Evolutionary conservation across 1,140 invertebrate genomes (phyloP).

Genomic region (Caenorhabditis brenneri): DNA sequence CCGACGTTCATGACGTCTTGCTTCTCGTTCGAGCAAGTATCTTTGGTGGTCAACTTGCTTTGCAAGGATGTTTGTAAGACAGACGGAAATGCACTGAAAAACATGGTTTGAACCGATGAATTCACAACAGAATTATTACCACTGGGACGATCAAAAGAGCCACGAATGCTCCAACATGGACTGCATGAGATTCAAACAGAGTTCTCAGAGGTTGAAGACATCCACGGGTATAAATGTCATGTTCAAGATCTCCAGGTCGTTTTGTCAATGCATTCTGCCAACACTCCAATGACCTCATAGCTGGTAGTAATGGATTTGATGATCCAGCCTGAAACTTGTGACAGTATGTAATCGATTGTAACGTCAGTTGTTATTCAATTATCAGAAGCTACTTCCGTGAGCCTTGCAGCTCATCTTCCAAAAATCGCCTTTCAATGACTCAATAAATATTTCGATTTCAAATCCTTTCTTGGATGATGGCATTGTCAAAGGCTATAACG

Average conservation of each 20-base stretch:
- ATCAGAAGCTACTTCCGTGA: neutral
- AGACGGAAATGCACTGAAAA: slow-evolving; percentile 67
- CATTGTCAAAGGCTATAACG: neutral
- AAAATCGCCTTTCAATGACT: neutral
- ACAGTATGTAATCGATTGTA: too few relatives aligned
- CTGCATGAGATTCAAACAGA: slow-evolving; percentile 66
- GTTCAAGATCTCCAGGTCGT: slow-evolving; percentile 65
- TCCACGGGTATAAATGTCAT: slow-evolving; percentile 64
- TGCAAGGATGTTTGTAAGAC: slow-evolving; percentile 65
- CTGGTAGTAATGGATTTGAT: slow-evolving; percentile 62
- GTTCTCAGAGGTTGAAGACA: slow-evolving; percentile 65
- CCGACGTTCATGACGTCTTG: slow-evolving; percentile 62
- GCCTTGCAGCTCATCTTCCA: neutral
- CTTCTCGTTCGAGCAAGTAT: slow-evolving; percentile 66
- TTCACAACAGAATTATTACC: slow-evolving; percentile 51
- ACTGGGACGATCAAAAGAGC: slow-evolving; percentile 67
- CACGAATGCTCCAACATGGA: slow-evolving; percentile 66
- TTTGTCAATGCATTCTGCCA: slow-evolving; percentile 70
- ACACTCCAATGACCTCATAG: slow-evolving; percentile 69
- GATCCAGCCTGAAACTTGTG: slow-evolving; percentile 55
- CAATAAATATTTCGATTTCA: neutral
- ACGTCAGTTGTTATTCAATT: neutral
- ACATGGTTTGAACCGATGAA: too few relatives aligned
- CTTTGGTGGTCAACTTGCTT: slow-evolving; percentile 71
- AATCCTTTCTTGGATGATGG: neutral